Evolutionary conservation across 1,140 invertebrate species (phyloP).

Genomic region (Lysiphlebus fabarum): DNA sequence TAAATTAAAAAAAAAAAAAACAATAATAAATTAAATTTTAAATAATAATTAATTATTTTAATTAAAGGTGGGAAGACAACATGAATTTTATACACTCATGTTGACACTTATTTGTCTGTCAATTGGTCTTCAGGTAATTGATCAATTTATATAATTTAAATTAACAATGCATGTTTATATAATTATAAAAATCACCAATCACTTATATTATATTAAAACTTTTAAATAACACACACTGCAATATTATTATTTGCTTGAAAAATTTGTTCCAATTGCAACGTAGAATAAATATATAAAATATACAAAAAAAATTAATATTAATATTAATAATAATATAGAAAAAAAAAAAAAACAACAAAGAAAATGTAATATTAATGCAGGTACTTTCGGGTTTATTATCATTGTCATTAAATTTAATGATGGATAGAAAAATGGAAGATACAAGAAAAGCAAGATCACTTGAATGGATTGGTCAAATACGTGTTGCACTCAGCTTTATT

Average conservation of each 20-base stretch:
- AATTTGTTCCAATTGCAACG: constrained; percentile 30
- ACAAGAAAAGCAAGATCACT: constrained; percentile 66
- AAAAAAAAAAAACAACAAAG: constrained; percentile 17
- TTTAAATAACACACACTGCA: constrained; percentile 11
- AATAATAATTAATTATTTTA: constrained; percentile 20
- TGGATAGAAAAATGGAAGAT: constrained; percentile 71
- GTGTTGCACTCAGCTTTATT: constrained; percentile 67
- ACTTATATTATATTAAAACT: not conserved
- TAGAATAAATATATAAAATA: not conserved
- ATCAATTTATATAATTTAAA: constrained; percentile 29
- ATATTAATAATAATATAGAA: constrained; percentile 32
- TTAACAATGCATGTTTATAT: constrained; percentile 21
- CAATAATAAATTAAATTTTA: constrained; percentile 7
- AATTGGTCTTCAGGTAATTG: constrained; percentile 79
- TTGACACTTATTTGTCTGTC: constrained; percentile 77
- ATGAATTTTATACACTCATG: constrained; percentile 81
- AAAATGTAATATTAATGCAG: constrained; percentile 51
- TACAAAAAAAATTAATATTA: constrained; percentile 38
- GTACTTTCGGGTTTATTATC: constrained; percentile 65
- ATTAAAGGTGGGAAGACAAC: constrained; percentile 66
- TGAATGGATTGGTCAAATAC: constrained; percentile 68
- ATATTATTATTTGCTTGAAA: constrained; percentile 8
- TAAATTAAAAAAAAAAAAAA: constrained; percentile 5
- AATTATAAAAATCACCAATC: constrained; percentile 8
- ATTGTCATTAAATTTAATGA: constrained; percentile 68